phyloP scores from a whole-genome alignment of 2,113 vertebrate species.

The Nothobranchius kuhntae region DNA sequence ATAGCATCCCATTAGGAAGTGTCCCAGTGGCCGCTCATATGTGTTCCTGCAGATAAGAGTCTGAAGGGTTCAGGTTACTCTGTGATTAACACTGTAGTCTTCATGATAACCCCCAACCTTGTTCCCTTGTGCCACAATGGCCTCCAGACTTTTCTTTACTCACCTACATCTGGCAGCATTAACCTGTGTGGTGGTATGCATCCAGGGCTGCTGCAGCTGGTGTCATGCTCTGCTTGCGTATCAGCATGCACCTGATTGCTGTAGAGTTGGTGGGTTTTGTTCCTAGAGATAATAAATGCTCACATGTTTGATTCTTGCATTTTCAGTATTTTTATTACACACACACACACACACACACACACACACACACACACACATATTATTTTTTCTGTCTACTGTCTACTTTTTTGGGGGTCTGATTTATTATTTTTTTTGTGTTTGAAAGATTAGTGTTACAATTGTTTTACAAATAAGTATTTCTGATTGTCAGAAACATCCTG shows the following conservation, averaged over 20 bases:
- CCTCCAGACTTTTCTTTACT: conserved; percentile 47
- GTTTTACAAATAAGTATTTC: too few species aligned
- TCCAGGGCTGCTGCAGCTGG: conserved; percentile 1
- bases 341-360: too few species aligned
- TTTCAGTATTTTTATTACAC: too few species aligned
- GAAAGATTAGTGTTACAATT: too few species aligned
- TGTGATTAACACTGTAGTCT: conserved; percentile 69
- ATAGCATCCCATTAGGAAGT: conserved; percentile 67
- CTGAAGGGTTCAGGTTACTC: conserved; percentile 73
- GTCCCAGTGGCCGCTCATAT: conserved; percentile 76
- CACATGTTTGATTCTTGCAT: not conserved
- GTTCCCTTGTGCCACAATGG: conserved; percentile 34
- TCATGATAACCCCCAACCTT: conserved; percentile 62
- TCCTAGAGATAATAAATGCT: not conserved
- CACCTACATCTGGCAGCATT: conserved; percentile 37
- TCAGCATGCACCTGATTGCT: conserved; percentile 3
- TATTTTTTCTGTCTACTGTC: too few species aligned
- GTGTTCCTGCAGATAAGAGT: conserved; percentile 70
- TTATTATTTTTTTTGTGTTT: too few species aligned
- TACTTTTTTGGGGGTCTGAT: too few species aligned
- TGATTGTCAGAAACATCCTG: too few species aligned
- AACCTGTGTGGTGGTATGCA: conserved; percentile 38
- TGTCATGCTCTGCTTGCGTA: not conserved
- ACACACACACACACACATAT: too few species aligned
- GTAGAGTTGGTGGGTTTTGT: not conserved